Evolutionary conservation across 1,140 invertebrate species (phyloP), one percentile per base, ranked within the genome.

Genomic region (Harpegnathos saltator): DNA sequence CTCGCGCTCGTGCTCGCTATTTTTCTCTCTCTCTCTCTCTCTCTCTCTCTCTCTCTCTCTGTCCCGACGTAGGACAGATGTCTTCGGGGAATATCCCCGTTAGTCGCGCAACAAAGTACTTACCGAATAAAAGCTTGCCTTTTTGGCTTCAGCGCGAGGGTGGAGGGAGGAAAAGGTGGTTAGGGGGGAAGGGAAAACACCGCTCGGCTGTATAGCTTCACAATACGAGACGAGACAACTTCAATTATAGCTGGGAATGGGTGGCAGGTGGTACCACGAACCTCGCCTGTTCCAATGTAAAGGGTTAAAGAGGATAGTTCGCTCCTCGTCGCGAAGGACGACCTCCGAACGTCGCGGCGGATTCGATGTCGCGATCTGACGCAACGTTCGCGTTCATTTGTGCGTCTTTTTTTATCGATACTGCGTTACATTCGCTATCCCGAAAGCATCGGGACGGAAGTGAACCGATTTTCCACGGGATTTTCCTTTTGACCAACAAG

Each of bases 211-310:
- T 80, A 80, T 80, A 80, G 75, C 65, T 71, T 69, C 69, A 80
- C 75, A 71, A 71, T 80, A 80, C 75, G 75, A 80, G 71, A 80
- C 75, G 65, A 80, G 75, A 80, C 75, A 80, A 80, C 75, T 80
- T 80, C 75, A 80, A 80, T 80, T 80, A 80, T 69, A 80, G 75
- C 75, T 71, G 75, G 75, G 75, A 80, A 80, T 80, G 75, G 75
- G 75, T 80, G 75, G 75, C 75, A 80, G 75, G 75, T 80, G 75
- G 75, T 80, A 80, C 75, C 75, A 80, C 52, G 75, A 80, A 65
- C 75, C 75, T 80, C 65, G 65, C 75, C 75, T 80, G 75, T 71
- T 80, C 33, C 75, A 26, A 80, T 33, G 52, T 80, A 80, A 80
- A 80, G 75, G 75, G 75, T 80, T 80, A 80, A 80, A 80, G 75